Base-by-base conservation (phyloP, 2,113 vertebrate genomes). In the Seriola quinqueradiata region DNA sequence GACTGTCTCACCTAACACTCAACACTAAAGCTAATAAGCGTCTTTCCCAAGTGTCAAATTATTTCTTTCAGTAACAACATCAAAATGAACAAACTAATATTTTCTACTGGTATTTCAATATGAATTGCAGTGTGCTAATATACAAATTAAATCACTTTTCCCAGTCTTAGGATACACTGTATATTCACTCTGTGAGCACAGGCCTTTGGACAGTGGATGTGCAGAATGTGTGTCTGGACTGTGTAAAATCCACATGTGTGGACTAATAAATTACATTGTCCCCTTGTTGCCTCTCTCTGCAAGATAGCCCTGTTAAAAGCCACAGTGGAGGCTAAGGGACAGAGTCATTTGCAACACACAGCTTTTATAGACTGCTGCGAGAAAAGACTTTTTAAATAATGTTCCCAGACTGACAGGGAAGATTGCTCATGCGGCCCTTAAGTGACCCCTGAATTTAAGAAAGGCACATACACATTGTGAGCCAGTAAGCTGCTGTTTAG, bases 311-410 rank as follows among this genome's bases (percentile, higher is more conserved):
- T 65, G 61, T 77, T 82, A 70, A 80, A 87, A 81, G 77, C 72
- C 67, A 44, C 83, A 66, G 58, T 3, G 75, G 86, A 50, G 21
- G 48, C 54, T 68, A 69, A 85, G 79, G 57, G 59, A 54, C 71
- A 64, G 82, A 48, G 79, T 79, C 75, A 77, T 84, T 82, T 44
- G 4, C 52, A 61, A 21, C 60, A 69, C 59, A 67, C 69, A 66
- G 60, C 38, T 50, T 85, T 87, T 77, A 82, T 76, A 61, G 75
- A 87, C 69, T 79, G n/a, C 76, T 71, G 65, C 14, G 54, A 69
- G 66, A 83, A 70, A 78, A 81, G 3, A 70, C 61, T 77, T 82
- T 76, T 68, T 71, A 58, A 46, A 67, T 57, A 61, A 65, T 55
- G 14, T 25, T 9, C 48, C 17, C 61, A 42, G 40, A 42, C 40